phyloP scores from a whole-genome alignment of 2,113 vertebrate species.

The Psittacus erithacus region DNA sequence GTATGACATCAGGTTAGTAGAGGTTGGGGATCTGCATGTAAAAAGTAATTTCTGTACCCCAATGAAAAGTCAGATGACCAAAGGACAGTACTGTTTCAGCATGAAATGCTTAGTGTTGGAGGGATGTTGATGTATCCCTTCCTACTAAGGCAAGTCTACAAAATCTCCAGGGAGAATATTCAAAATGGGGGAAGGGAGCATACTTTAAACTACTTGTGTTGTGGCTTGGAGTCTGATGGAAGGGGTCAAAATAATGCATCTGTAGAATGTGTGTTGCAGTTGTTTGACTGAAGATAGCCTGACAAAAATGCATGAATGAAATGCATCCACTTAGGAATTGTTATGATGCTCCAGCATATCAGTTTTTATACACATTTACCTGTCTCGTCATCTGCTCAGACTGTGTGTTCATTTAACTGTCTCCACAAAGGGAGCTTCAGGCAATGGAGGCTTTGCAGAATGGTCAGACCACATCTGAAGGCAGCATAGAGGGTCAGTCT shows the following conservation, averaged over 20 bases:
- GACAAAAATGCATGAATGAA: neutral
- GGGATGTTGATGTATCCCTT: neutral
- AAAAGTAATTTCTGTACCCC: neutral
- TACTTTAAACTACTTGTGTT: neutral
- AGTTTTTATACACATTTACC: neutral
- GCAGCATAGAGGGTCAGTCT: slow-evolving; percentile 88
- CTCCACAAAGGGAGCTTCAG: slow-evolving; percentile 88
- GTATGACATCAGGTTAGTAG: slow-evolving; percentile 91
- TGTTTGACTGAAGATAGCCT: neutral
- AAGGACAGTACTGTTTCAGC: neutral
- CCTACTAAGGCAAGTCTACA: neutral
- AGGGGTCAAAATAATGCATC: neutral
- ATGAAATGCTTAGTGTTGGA: neutral
- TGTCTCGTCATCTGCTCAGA: slow-evolving; percentile 12
- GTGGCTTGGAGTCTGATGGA: neutral
- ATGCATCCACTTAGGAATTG: neutral
- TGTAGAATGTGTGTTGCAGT: neutral
- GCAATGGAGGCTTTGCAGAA: slow-evolving; percentile 92
- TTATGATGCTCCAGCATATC: neutral
- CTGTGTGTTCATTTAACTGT: slow-evolving; percentile 23
- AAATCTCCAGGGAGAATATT: neutral
- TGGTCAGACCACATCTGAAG: slow-evolving; percentile 84
- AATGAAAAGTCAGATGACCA: neutral
- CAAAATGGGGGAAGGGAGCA: neutral
- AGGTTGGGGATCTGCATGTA: neutral